Base-by-base conservation (phyloP, 2,113 vertebrate genomes). In the Thamnaconus septentrionalis region DNA sequence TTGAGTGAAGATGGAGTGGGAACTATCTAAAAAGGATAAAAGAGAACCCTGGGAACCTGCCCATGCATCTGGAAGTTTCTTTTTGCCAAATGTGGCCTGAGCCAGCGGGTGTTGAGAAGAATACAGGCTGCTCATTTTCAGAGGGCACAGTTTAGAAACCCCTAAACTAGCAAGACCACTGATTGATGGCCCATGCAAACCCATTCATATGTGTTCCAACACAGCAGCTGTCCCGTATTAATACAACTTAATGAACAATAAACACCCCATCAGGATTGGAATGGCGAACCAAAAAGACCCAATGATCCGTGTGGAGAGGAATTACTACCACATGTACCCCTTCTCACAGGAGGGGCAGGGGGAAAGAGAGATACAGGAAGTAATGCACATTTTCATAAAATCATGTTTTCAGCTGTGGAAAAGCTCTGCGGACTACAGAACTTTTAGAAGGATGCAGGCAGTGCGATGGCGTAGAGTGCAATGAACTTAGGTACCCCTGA, bases 201-300 rank as follows among this genome's bases (percentile, higher is more conserved):
- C 3, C 61, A 81, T 75, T 57, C 82, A 73, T 82, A 73, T 85
- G 60, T 76, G 76, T 79, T 61, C 54, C 8, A 39, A 12, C 41
- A 51, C 65, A 63, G 75, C 87, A 90, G 87, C 85, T 89, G 86
- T 69, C 76, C 59, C n/a, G 31, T 79, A 80, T 90, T 87, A 83
- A 76, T 76, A 59, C 66, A 79, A 83, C 69, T 61, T 78, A 85
- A 84, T 79, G 72, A 90, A 86, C 78, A 87, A 88, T 84, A 87
- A 91, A 88, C 84, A 89, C 64, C 61, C 59, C 73, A 61, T 86
- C 77, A 76, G 77, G 80, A 85, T 85, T 56, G 64, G 71, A 86
- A 87, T 78, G 57, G 80, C 74, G 69, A 66, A 88, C 85, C 76
- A 84, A 31, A 84, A 83, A 69, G 78, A 80, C 58, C 62, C 31